Base-by-base conservation (phyloP, 2,888 invertebrate genomes). In the Agrenia bidenticulata region DNA sequence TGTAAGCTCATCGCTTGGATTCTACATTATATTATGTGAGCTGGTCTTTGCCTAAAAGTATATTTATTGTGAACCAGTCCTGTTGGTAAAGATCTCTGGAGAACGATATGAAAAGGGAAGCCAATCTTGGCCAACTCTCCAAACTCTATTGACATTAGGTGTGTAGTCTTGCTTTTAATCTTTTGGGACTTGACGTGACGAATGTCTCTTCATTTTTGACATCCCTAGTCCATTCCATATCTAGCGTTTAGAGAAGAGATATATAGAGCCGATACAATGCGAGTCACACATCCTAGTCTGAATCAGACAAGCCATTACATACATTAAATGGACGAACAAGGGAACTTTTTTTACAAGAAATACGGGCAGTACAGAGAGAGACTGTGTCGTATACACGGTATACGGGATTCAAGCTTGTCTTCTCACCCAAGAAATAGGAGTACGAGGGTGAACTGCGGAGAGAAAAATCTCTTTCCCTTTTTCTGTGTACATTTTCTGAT, bases 131-230 rank as follows among this genome's bases (percentile, higher is more conserved):
- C 27, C 15, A 26, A 55, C 24, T 64, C 67, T 64, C 67, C 60
- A 32, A 59, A 56, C 60, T 57, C 65, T 41, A 58, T 63, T 50
- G 63, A 60, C 69, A 65, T 68, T 65, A 65, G 63, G 62, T 63
- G 55, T 55, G 59, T 61, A 59, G 55, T 65, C 55, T 65, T 63
- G 45, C 62, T 69, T 69, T 65, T 69, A 69, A 69, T 65, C 69
- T 69, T 56, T 60, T 56, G 69, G 68, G 65, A 69, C 56, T 56
- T 23, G 56, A 65, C 69, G 69, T 69, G 69, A 69, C 65, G 65
- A 65, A 69, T 64, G 63, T 66, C 61, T 66, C 39, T 65, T 61
- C 56, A 63, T 62, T 64, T 62, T 61, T 63, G 55, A 64, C 62
- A 55, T 51, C 24, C 21, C 51, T 15, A 5, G 45, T 19, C 24